These are phyloP conservation scores for Peucedramus taeniatus DNA, from an alignment of 2,113 vertebrate species.

Conservation along the genomic window DNA sequence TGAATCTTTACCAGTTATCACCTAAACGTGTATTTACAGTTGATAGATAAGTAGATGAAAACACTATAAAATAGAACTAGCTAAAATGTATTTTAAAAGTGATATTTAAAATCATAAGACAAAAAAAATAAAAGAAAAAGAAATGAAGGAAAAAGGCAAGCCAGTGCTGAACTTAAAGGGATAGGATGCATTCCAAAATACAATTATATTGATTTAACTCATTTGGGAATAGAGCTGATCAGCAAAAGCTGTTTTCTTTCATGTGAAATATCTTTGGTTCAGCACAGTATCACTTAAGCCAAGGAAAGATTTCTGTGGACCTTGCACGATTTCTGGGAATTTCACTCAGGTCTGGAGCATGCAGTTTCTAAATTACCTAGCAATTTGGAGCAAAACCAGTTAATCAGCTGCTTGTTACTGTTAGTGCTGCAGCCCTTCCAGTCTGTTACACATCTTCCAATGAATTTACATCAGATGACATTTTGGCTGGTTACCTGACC, in stretches of 20 bases:
- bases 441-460: neutral
- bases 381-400: neutral
- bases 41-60: constrained; percentile 39
- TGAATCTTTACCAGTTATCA: constrained; percentile 48
- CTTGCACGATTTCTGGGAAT: neutral
- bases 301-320: neutral
- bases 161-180: neutral
- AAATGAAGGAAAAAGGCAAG: neutral
- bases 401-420: neutral
- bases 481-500: neutral
- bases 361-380: neutral
- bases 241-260: neutral
- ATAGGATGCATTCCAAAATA: neutral
- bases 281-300: neutral
- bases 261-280: neutral
- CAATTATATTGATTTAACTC: neutral
- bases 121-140: neutral
- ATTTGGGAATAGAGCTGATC: neutral
- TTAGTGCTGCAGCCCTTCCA: neutral
- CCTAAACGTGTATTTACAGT: constrained; percentile 29
- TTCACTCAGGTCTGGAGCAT: neutral
- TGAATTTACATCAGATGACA: neutral
- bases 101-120: neutral
- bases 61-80: neutral
- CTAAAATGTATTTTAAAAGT: neutral